These are phyloP conservation scores for Lochmaea capreae DNA, from an alignment of 2,888 invertebrate species.

Conservation along the genomic window DNA sequence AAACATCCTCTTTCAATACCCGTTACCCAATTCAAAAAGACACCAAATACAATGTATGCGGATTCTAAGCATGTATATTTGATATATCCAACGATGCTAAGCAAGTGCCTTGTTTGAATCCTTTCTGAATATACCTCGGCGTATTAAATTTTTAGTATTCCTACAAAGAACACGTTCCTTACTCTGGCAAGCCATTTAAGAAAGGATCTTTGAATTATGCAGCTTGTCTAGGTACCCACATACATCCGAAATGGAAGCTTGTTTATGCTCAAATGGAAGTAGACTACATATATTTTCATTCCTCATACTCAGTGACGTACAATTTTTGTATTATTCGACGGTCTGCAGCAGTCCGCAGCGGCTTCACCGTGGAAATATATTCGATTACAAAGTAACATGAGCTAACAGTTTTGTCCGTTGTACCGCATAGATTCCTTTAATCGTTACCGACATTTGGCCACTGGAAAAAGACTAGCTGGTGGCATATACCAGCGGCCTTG, in stretches of 20 bases:
- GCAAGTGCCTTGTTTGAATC: conserved; percentile 45
- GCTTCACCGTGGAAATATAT: too few relatives aligned
- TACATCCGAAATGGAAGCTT: conserved; percentile 33
- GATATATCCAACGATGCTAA: conserved; percentile 43
- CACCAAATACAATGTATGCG: conserved; percentile 35
- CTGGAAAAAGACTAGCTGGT: too few relatives aligned
- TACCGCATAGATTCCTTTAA: too few relatives aligned
- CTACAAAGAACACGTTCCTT: conserved; percentile 44
- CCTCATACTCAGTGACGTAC: neutral
- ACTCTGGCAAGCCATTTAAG: conserved; percentile 43
- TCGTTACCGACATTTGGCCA: too few relatives aligned
- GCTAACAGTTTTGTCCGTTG: too few relatives aligned
- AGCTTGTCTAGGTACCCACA: conserved; percentile 41
- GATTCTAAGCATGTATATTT: conserved; percentile 39
- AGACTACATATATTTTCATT: conserved; percentile 19
- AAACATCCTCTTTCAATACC: conserved; percentile 24
- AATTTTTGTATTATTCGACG: too few relatives aligned
- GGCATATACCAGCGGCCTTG: too few relatives aligned
- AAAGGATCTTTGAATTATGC: conserved; percentile 43
- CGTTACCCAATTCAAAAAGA: conserved; percentile 14
- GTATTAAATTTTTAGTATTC: conserved; percentile 47
- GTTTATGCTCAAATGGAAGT: conserved; percentile 34
- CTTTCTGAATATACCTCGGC: conserved; percentile 38
- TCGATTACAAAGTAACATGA: too few relatives aligned
- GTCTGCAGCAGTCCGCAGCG: too few relatives aligned